phyloP scores from a whole-genome alignment of 2,888 invertebrate species.

The Apodemia zela region DNA sequence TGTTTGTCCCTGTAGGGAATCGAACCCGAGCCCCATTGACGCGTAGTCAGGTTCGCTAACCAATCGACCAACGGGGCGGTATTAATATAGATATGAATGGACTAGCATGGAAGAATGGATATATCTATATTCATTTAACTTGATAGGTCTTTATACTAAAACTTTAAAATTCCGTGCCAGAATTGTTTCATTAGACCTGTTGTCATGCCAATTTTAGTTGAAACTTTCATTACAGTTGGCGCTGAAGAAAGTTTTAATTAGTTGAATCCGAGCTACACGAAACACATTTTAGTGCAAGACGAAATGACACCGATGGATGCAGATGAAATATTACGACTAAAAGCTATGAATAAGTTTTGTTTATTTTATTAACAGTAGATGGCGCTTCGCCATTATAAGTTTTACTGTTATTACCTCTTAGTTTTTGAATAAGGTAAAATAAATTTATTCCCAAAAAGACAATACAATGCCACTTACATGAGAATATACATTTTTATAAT shows the following conservation, averaged over 20 bases:
- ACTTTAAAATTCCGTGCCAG: slow-evolving; percentile 2
- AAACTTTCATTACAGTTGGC: slow-evolving; percentile 13
- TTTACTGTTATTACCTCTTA: not conserved
- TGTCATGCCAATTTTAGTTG: slow-evolving; percentile 13
- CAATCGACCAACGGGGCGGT: too few relatives aligned
- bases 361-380: not conserved
- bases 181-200: slow-evolving; percentile 13
- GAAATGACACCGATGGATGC: slow-evolving; percentile 1
- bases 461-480: too few relatives aligned
- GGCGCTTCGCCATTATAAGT: not conserved
- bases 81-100: too few relatives aligned
- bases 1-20: too few relatives aligned
- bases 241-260: slow-evolving; percentile 15
- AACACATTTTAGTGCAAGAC: slow-evolving; percentile 15
- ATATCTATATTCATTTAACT: too few relatives aligned
- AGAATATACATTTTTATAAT: too few relatives aligned
- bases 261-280: slow-evolving; percentile 9
- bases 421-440: too few relatives aligned
- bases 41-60: too few relatives aligned
- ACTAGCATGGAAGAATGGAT: too few relatives aligned
- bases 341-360: not conserved
- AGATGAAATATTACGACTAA: not conserved
- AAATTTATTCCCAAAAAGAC: too few relatives aligned
- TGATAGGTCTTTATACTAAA: slow-evolving; percentile 9
- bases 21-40: too few relatives aligned